Conservation (phyloP, 2,888 invertebrate species). For the Acleris holmiana region DNA sequence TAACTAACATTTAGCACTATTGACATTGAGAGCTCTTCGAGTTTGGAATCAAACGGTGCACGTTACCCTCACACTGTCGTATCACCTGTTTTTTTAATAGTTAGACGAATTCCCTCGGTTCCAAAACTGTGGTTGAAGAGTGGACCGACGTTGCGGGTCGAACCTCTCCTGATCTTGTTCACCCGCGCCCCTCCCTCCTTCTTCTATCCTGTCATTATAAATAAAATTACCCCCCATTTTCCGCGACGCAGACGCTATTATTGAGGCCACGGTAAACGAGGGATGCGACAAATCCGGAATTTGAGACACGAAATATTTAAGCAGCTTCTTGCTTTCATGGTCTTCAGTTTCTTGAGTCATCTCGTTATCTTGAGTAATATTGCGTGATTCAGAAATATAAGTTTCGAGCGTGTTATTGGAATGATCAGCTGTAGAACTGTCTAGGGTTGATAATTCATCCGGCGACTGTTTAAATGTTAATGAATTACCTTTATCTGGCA, state of each 20-base stretch:
- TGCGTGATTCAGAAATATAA: conserved; percentile 41
- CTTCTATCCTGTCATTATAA: conserved; percentile 57
- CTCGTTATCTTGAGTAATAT: conserved; percentile 25
- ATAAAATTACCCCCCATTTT: conserved; percentile 53
- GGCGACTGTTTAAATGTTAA: conserved; percentile 19
- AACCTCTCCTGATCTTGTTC: conserved; percentile 47
- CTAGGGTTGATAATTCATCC: conserved; percentile 10
- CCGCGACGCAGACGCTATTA: conserved; percentile 57
- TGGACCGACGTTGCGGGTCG: conserved; percentile 58
- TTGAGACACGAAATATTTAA: conserved; percentile 56
- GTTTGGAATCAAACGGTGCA: too few species aligned
- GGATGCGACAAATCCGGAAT: conserved; percentile 64
- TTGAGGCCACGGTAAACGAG: conserved; percentile 53
- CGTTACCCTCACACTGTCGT: too few species aligned
- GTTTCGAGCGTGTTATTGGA: conserved; percentile 27
- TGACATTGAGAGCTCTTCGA: too few species aligned
- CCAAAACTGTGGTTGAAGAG: conserved; percentile 46
- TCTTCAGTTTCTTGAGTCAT: conserved; percentile 23
- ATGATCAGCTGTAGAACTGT: not conserved
- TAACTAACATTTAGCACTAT: too few species aligned
- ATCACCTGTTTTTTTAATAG: not conserved
- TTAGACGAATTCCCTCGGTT: conserved; percentile 15
- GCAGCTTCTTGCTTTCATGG: conserved; percentile 47
- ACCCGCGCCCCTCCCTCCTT: conserved; percentile 38
- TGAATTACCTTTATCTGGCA: conserved; percentile 29